Conservation (phyloP, 1,140 invertebrate species). For the Lucilia sericata region DNA sequence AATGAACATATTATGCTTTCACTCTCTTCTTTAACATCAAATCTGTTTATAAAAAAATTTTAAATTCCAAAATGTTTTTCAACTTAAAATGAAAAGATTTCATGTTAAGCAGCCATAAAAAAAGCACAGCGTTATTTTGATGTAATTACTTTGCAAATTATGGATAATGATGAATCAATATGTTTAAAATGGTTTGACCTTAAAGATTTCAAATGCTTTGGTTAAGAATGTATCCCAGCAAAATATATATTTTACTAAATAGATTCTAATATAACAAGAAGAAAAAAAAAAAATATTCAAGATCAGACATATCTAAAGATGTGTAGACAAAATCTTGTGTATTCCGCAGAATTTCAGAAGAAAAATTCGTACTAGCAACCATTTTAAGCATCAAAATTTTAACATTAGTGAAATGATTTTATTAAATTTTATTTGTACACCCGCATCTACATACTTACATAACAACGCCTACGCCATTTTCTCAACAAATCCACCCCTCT, state of each 20-base stretch:
- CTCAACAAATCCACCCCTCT: not conserved
- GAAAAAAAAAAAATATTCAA: too few species aligned
- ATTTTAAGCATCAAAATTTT: too few species aligned
- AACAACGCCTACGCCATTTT: not conserved
- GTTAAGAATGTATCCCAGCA: too few species aligned
- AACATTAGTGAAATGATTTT: too few species aligned
- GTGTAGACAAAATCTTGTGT: too few species aligned
- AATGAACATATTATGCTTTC: not conserved
- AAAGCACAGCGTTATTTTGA: not conserved
- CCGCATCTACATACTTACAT: too few species aligned
- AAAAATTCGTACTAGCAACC: too few species aligned
- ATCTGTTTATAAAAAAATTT: not conserved
- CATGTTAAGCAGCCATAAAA: conserved; percentile 25
- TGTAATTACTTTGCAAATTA: conserved; percentile 24
- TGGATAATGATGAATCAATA: conserved; percentile 22
- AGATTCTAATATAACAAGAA: too few species aligned
- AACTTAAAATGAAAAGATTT: not conserved
- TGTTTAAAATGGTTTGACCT: not conserved
- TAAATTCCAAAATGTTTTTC: not conserved
- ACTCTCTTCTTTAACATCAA: not conserved
- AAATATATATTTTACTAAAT: too few species aligned
- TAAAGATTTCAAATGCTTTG: not conserved
- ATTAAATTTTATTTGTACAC: too few species aligned
- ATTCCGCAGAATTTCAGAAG: too few species aligned
- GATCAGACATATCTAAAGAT: too few species aligned